A percentile compares a stretch with the other conserved stretches of the same genome.
These are phyloP conservation scores for Myodes glareolus DNA, from an alignment of 2,113 vertebrate genomes.

Conservation along the genomic window DNA sequence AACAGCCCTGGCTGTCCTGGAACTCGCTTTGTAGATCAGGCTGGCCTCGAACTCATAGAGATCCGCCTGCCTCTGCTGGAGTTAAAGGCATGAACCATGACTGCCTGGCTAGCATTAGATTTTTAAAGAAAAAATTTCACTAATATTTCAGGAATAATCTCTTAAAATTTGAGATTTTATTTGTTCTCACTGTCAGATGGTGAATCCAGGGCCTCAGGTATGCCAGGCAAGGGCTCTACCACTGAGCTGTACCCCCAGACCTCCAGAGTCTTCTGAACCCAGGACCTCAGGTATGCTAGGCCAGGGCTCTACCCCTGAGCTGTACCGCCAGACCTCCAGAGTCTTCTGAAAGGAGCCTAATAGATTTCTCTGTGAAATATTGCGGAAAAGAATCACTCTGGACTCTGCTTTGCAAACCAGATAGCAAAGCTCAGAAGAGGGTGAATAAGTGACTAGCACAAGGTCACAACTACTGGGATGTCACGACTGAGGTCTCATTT, in stretches of 20 bases:
- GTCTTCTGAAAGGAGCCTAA: conserved; percentile 42
- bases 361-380: background rate
- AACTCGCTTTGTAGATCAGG: no score
- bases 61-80: no score
- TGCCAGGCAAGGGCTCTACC: background rate
- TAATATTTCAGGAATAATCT: background rate
- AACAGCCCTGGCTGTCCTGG: no score
- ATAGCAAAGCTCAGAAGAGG: conserved; percentile 25
- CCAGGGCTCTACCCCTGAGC: background rate
- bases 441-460: conserved; percentile 48
- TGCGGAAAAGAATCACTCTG: background rate
- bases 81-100: no score
- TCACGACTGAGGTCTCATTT: conserved; percentile 42
- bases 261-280: background rate
- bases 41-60: no score
- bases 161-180: background rate
- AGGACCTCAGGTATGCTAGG: background rate
- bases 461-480: conserved; percentile 18
- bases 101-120: background rate
- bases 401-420: conserved; percentile 27
- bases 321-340: background rate
- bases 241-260: background rate
- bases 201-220: background rate
- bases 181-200: background rate
- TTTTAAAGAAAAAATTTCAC: background rate